phyloP scores from a whole-genome alignment of 1,140 invertebrate species.

The Caenorhabditis briggsae region DNA sequence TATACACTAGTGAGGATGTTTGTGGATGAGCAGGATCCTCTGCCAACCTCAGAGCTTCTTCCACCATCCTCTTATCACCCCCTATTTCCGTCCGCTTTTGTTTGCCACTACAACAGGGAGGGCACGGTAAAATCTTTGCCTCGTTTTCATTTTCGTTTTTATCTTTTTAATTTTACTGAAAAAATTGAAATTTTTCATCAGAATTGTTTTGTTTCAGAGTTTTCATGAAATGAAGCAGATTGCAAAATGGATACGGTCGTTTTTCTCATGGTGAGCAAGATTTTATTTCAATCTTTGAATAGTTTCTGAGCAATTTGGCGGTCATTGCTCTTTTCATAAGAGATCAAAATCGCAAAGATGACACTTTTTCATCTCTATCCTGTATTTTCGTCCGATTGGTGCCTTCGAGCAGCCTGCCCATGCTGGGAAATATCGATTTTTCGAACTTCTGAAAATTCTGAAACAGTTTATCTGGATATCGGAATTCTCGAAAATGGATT shows the following conservation, averaged over 20 bases:
- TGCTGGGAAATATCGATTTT: no score
- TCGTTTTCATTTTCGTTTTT: background rate
- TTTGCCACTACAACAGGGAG: slow-evolving; percentile 32
- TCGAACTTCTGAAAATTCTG: no score
- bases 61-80: slow-evolving; percentile 30
- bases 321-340: no score
- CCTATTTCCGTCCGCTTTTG: slow-evolving; percentile 49
- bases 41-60: slow-evolving; percentile 34
- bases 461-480: no score
- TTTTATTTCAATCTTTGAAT: no score
- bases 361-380: no score
- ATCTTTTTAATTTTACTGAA: background rate
- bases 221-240: slow-evolving; percentile 32
- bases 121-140: background rate
- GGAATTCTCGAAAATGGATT: no score
- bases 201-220: background rate
- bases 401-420: no score
- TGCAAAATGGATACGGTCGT: slow-evolving; percentile 26
- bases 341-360: no score
- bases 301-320: no score
- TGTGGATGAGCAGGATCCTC: slow-evolving; percentile 41
- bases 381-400: no score
- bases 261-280: slow-evolving; percentile 47
- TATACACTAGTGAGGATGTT: slow-evolving; percentile 35
- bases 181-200: background rate